Evolutionary conservation across 1,140 invertebrate genomes (phyloP).

Genomic region (Leucophenga varia): DNA sequence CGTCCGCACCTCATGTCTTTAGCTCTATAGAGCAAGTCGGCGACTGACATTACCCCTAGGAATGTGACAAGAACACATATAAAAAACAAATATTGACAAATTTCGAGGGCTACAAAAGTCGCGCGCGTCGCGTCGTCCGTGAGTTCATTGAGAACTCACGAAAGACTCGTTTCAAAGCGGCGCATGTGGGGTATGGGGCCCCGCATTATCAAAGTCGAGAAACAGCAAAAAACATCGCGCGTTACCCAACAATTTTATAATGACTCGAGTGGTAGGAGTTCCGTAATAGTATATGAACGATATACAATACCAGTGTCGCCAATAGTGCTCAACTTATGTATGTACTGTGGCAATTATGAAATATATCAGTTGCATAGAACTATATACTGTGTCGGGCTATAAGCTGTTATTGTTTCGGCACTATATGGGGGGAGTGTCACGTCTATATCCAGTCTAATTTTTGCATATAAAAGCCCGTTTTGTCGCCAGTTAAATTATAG

Average conservation of each 20-base stretch:
- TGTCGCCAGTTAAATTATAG: conserved; percentile 31
- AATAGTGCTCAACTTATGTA: conserved; percentile 14
- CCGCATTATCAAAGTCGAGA: conserved; percentile 13
- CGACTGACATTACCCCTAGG: conserved; percentile 13
- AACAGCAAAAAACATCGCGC: conserved; percentile 35
- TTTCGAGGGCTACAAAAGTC: conserved; percentile 14
- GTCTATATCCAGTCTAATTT: conserved; percentile 25
- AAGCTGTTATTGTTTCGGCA: too few species aligned
- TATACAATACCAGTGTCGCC: too few species aligned
- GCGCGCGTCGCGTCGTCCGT: conserved; percentile 20
- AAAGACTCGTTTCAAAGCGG: conserved; percentile 11
- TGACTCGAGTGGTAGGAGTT: conserved; percentile 10
- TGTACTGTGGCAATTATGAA: conserved; percentile 32
- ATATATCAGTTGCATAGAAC: conserved; percentile 14
- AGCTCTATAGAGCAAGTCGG: neutral
- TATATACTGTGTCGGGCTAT: neutral
- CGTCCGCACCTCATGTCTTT: conserved; percentile 7
- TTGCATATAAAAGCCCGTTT: conserved; percentile 37
- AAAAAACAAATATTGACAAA: conserved; percentile 3
- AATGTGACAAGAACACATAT: conserved; percentile 25
- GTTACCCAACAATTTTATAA: conserved; percentile 48
- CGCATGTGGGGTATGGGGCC: conserved; percentile 1
- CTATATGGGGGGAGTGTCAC: too few species aligned
- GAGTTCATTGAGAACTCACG: conserved; percentile 23
- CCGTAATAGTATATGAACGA: too few species aligned